phyloP scores from a whole-genome alignment of 2,888 invertebrate species.

The Petrolisthes cinctipes region DNA sequence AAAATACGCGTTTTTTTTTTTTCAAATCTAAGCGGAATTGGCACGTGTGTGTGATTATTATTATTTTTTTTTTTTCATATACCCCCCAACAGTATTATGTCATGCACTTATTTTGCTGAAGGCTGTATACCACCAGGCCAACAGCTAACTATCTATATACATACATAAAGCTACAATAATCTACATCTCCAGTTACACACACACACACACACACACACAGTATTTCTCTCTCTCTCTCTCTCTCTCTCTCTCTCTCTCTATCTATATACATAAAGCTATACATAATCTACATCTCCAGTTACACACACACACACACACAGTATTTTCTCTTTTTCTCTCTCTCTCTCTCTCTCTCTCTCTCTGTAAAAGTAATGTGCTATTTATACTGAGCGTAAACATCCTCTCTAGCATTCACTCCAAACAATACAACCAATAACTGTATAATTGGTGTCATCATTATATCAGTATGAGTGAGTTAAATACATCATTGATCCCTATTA shows the following conservation, averaged over 20 bases:
- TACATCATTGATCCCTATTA: neutral
- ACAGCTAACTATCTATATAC: no score
- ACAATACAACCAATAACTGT: neutral
- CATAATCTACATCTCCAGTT: neutral
- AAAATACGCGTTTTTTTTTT: no score
- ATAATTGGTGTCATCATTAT: no score
- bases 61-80: no score
- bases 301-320: neutral
- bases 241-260: constrained; percentile 15
- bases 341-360: constrained; percentile 18
- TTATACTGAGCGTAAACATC: neutral
- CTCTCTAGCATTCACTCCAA: neutral
- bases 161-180: no score
- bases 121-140: no score
- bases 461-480: neutral
- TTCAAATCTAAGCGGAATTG: no score
- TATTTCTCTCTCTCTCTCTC: constrained; percentile 11
- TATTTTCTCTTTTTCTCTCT: neutral
- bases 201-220: neutral
- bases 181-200: neutral
- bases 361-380: neutral
- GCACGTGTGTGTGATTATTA: no score
- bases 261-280: no score
- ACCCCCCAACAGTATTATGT: no score
- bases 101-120: no score